Evolutionary conservation across 2,888 invertebrate genomes (phyloP).

Genomic region (Eristalis intricaria): DNA sequence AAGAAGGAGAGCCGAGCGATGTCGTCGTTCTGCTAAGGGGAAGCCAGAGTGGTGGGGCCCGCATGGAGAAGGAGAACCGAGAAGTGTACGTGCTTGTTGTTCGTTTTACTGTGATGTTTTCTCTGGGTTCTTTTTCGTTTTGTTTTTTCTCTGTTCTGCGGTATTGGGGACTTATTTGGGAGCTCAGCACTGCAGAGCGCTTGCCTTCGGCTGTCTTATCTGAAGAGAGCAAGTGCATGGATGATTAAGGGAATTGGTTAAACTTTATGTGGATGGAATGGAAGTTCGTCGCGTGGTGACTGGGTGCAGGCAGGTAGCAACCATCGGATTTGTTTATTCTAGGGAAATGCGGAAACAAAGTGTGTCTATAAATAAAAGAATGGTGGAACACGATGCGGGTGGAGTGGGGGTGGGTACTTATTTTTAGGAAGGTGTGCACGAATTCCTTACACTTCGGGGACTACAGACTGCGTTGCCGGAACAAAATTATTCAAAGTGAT

Average conservation of each 20-base stretch:
- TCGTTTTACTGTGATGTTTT: background rate
- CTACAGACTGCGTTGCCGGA: no score
- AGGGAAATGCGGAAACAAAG: background rate
- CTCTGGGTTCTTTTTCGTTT: constrained; percentile 9
- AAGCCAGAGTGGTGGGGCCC: background rate
- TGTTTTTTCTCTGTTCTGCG: constrained; percentile 13
- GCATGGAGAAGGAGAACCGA: background rate
- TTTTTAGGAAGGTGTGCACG: background rate
- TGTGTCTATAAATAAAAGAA: background rate
- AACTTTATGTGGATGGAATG: background rate
- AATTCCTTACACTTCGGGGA: no score
- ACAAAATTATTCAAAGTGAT: no score
- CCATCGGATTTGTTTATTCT: background rate
- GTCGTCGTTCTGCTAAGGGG: background rate
- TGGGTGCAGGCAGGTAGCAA: background rate
- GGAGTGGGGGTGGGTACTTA: background rate
- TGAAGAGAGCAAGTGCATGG: background rate
- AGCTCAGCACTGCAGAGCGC: constrained; percentile 14
- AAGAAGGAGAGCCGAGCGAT: background rate
- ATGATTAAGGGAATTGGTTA: background rate
- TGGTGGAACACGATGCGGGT: background rate
- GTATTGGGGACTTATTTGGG: constrained; percentile 44
- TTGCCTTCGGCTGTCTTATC: background rate
- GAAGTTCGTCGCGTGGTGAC: background rate
- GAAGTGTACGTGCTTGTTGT: background rate